These are phyloP conservation scores for Geotrypetes seraphini DNA, from an alignment of 2,797 vertebrate species.

Conservation along the genomic window DNA sequence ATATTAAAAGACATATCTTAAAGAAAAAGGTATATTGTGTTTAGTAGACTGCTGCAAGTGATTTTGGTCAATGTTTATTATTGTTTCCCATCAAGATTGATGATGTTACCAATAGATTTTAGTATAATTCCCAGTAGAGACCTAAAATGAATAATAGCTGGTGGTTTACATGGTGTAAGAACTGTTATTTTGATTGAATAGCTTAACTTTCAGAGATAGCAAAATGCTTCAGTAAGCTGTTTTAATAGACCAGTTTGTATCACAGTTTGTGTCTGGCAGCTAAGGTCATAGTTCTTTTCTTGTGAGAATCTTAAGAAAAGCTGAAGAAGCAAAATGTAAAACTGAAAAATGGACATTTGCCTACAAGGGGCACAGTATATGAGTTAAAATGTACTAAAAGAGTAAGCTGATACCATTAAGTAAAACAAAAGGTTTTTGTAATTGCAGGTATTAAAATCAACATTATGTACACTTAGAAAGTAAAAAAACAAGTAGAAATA, in stretches of 20 bases:
- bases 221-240: conserved; percentile 68
- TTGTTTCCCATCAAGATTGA: conserved; percentile 50
- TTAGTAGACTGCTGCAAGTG: too few relatives aligned
- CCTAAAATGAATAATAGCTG: conserved; percentile 57
- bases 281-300: conserved; percentile 60
- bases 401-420: conserved; percentile 50
- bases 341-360: conserved; percentile 68
- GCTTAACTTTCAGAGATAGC: conserved; percentile 55
- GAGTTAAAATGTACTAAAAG: conserved; percentile 46
- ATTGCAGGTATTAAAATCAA: conserved; percentile 64
- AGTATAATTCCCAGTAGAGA: conserved; percentile 45
- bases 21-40: background rate
- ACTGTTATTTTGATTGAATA: conserved; percentile 66
- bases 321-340: conserved; percentile 74
- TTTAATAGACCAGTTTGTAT: conserved; percentile 72
- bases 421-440: conserved; percentile 50
- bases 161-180: conserved; percentile 55
- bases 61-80: conserved; percentile 23
- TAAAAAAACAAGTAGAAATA: conserved; percentile 41
- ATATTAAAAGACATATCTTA: conserved; percentile 10
- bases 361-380: conserved; percentile 49
- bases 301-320: conserved; percentile 60
- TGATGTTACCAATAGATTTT: conserved; percentile 32
- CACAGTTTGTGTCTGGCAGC: conserved; percentile 42
- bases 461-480: conserved; percentile 62